Base-by-base conservation (phyloP, 2,797 vertebrate species). In the Helostoma temminkii region DNA sequence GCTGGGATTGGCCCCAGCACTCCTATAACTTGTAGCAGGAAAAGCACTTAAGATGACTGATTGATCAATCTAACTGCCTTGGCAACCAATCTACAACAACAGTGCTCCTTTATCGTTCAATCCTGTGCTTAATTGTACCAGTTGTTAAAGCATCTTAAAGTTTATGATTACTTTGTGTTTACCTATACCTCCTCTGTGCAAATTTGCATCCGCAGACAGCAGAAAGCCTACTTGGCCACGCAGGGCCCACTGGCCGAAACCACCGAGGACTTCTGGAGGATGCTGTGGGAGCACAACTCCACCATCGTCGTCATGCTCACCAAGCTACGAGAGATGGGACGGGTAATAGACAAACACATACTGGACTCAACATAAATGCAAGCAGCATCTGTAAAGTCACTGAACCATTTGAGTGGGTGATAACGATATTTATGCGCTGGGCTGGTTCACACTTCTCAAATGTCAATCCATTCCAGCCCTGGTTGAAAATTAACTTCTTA, bases 261-360 rank as follows among this genome's bases (percentile, higher is more conserved):
- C 92, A 97, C 96, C 0, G 96, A 98, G 88, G 96, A 98, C 89
- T 97, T 98, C 94, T 98, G 96, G 96, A 94, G 96, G 83, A 98
- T 98, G 96, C 92, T 98, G n/a, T 98, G 96, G 96, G 96, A 98
- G 76, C 96, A 98, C 92, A 96, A 97, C 84, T 98, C 96, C 77
- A 98, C 96, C 89, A 98, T 98, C 61, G 94, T 98, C 30, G 96
- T 98, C 91, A 98, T 98, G 96, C 93, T 98, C 90, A 98, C 96
- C 83, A 96, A 97, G 89, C 94, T 98, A 76, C 92, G 96, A 45
- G 96, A 98, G 92, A 97, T 98, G 96, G 96, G 96, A 72, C 94
- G 96, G 96, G 96, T 98, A 93, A 46, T 91, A 26, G 46, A 11
- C 9, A 5, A 22, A 65, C 41, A 9, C 34, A 22, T 1, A 4